Conservation (phyloP, 2,113 vertebrate genomes). For the Cinclus cinclus region DNA sequence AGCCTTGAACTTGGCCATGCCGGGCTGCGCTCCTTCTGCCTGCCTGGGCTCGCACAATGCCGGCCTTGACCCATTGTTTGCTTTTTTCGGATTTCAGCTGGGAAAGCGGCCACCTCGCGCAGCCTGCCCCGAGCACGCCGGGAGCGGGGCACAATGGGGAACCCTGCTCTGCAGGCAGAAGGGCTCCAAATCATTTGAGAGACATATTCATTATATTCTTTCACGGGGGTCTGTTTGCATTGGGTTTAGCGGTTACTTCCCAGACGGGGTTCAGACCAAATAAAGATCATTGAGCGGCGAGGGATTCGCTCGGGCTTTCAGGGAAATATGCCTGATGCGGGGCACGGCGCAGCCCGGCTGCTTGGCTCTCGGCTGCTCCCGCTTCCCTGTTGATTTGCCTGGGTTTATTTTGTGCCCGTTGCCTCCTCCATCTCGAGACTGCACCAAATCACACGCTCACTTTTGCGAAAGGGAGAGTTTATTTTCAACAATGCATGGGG, state of each 20-base stretch:
- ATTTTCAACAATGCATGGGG: conserved; percentile 18
- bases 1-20: conserved; percentile 71
- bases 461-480: conserved; percentile 53
- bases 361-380: background rate
- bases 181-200: conserved; percentile 53
- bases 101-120: conserved; percentile 54
- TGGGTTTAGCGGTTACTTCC: conserved; percentile 61
- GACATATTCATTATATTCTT: conserved; percentile 64
- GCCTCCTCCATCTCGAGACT: background rate
- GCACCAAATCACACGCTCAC: conserved; percentile 27
- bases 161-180: conserved; percentile 52
- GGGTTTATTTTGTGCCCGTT: background rate
- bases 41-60: conserved; percentile 56
- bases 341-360: background rate
- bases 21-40: conserved; percentile 48
- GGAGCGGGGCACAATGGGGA: conserved; percentile 32
- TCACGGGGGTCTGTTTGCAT: conserved; percentile 59
- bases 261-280: conserved; percentile 57
- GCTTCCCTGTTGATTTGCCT: background rate
- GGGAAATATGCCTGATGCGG: conserved; percentile 35
- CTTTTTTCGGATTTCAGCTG: conserved; percentile 57
- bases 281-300: conserved; percentile 33
- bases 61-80: conserved; percentile 58
- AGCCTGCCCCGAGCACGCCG: conserved; percentile 27
- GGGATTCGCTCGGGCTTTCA: conserved; percentile 29